Evolutionary conservation across 2,797 vertebrate species (phyloP), one percentile per base, ranked within the genome.

Genomic region (Monodelphis domestica): DNA sequence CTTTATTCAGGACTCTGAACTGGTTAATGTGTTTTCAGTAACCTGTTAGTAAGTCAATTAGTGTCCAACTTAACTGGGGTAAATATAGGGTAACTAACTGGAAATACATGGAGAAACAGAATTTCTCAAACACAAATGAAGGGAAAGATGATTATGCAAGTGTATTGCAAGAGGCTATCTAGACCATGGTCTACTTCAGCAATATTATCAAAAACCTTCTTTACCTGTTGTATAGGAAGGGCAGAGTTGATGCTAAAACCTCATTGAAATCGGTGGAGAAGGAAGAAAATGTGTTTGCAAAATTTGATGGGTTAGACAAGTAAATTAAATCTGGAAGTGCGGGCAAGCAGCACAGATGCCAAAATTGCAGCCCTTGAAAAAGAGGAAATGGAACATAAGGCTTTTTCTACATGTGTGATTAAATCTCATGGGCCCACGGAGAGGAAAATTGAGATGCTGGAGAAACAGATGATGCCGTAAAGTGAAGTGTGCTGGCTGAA

Each of bases 371-470:
- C 89, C 92, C 91, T 95, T 93, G 90, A 95, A 90, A 95, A 95
- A 94, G 94, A 96, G 95, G 94, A 97, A 96, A 95, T 93, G 95
- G 96, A 97, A 95, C 89, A 95, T 93, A 97, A 97, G 96, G 90
- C 53, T 97, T 97, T 93, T 96, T 96, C 94, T 97, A 91, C 89
- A 93, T 54, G 53, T 97, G 95, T 97, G 96, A 97, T 97, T 97
- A 97, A 96, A 95, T 97, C 95, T 97, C 95, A 93, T 95, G 96
- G 95, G 95, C 96, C 96, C 94, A 59, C 96, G 93, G 95, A 96
- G 96, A 97, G 96, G 96, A 96, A 97, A 97, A 97, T 95, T 97
- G 97, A 97, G 97, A 97, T 89, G 93, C 96, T 4, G 26, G 88
- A 95, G 95, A 97, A 97, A 97, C 92, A 97, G 97, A 96, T 94